phyloP scores from a whole-genome alignment of 2,113 vertebrate species.

The Phalacrocorax brasilianus region DNA sequence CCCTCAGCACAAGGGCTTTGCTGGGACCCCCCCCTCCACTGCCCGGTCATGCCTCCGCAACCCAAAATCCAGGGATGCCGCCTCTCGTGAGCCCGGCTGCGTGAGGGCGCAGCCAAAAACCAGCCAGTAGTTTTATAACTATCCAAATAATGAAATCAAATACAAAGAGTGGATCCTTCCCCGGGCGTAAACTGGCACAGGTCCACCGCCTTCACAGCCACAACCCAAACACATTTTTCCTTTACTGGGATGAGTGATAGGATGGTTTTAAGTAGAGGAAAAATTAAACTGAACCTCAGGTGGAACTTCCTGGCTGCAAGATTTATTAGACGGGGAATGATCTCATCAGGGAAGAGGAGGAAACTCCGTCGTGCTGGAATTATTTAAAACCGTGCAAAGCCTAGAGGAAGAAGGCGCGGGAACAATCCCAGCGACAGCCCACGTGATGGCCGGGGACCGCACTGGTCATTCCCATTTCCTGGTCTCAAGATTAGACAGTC shows the following conservation, averaged over 20 bases:
- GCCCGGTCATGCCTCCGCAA: rapidly evolving
- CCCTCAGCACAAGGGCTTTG: background rate
- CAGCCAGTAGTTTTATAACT: background rate
- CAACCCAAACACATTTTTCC: background rate
- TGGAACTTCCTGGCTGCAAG: background rate
- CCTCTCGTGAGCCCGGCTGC: rapidly evolving
- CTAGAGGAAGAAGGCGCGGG: background rate
- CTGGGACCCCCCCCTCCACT: background rate
- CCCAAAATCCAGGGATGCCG: background rate
- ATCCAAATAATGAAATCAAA: background rate
- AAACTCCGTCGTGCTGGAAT: conserved; percentile 31
- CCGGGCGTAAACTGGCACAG: background rate
- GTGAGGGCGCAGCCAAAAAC: background rate
- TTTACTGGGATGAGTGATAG: background rate
- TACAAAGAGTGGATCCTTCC: background rate
- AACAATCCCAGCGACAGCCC: background rate
- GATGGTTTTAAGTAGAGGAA: background rate
- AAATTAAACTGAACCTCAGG: conserved; percentile 17
- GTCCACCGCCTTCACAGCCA: background rate
- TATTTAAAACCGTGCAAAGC: background rate
- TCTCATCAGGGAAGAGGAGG: conserved; percentile 41
- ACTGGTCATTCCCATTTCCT: background rate
- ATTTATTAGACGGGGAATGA: conserved; percentile 46
- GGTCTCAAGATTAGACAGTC: background rate
- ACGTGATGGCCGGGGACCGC: background rate